A percentile compares a stretch with the other conserved stretches of the same genome.
Evolutionary conservation across 2,797 vertebrate genomes (phyloP).

Genomic region (Champsocephalus gunnari): DNA sequence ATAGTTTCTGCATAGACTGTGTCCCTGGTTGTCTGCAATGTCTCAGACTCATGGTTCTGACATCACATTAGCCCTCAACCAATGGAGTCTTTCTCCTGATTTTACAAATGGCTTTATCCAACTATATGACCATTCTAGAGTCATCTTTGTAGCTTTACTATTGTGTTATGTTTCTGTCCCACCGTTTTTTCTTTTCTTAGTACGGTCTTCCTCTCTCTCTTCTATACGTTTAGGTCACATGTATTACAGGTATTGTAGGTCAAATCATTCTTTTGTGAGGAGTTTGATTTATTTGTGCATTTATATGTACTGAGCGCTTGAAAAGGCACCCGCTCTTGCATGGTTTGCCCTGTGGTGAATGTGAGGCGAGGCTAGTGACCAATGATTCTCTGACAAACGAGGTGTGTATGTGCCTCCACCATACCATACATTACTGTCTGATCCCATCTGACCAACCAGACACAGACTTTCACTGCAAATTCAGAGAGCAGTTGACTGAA

Average conservation of each 20-base stretch:
- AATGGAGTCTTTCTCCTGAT: constrained; percentile 15
- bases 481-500: constrained; percentile 2
- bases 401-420: constrained; percentile 62
- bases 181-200: constrained; percentile 9
- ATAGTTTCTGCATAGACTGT: constrained; percentile 28
- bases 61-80: constrained; percentile 19
- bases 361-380: constrained; percentile 74
- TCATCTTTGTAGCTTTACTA: constrained; percentile 30
- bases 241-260: constrained; percentile 62
- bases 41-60: constrained; percentile 29
- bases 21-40: constrained; percentile 37
- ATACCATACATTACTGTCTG: constrained; percentile 77
- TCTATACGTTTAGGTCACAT: constrained; percentile 47
- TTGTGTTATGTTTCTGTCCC: constrained; percentile 16
- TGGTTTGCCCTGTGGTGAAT: constrained; percentile 69
- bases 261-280: constrained; percentile 61
- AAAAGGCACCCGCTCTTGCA: constrained; percentile 73
- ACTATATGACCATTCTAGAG: constrained; percentile 29
- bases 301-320: constrained; percentile 75
- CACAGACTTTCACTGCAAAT: constrained; percentile 34
- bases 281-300: constrained; percentile 83
- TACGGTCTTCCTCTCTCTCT: neutral
- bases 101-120: constrained; percentile 37
- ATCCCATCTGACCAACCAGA: constrained; percentile 70
- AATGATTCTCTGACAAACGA: constrained; percentile 80